Base-by-base conservation (phyloP, 2,797 vertebrate genomes). In the Sebastiscus tertius region DNA sequence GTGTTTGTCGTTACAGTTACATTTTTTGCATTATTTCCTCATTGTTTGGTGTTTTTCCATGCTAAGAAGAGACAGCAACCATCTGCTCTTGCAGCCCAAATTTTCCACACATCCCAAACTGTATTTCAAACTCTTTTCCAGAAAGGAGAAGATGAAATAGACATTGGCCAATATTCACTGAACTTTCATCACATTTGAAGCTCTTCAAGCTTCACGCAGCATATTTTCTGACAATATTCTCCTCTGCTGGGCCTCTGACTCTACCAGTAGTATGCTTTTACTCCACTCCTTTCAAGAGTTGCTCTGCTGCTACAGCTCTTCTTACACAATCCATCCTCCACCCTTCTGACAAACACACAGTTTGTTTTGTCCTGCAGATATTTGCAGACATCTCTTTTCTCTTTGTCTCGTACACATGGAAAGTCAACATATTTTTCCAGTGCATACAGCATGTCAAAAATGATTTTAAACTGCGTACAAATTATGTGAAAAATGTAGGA, bases 341-440 rank as follows among this genome's bases (percentile, higher is more conserved):
- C 76, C 79, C 77, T 1, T 79, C 72, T 72, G 52, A 79, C 67
- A 87, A 82, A 80, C 79, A 87, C 8, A 58, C 70, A 39, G 29
- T 46, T 77, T 60, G 75, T 75, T 75, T 60, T 39, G 61, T 18
- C 31, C 46, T 49, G 79, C 69, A 62, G 70, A 72, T 78, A 56
- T 77, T 66, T 75, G 55, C 72, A 68, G 58, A 80, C 1, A 0
- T 42, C 36, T 74, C 14, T 27, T 79, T 62, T 74, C 24, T 29
- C 9, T 52, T 55, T 49, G 56, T 75, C 29, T 78, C 18, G 46
- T 36, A 63, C 24, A 59, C 8, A 29, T 49, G 0, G 39, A 69
- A 62, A 26, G 14, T 8, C 63, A n/a, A 59, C 6, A 33, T 13
- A 33, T 67, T 49, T 74, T 84, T 71, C 64, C 72, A 81, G 66